phyloP scores from a whole-genome alignment of 1,140 invertebrate species.

The Pachypeltis micranthus region DNA sequence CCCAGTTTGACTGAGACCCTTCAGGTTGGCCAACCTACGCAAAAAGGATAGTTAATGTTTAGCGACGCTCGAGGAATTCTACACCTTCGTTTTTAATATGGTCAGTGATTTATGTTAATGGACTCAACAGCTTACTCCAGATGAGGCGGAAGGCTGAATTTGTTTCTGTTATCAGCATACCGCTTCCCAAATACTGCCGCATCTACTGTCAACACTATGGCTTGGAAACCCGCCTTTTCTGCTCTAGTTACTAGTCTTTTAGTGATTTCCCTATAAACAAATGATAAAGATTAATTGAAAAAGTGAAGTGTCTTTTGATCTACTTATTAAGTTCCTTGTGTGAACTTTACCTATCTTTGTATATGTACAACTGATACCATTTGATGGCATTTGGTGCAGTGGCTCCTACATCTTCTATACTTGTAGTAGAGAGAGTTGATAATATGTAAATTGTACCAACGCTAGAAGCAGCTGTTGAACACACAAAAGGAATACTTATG shows the following conservation, averaged over 20 bases:
- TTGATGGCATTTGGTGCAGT: constrained; percentile 61
- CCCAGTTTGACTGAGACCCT: constrained; percentile 26
- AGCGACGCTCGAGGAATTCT: not conserved
- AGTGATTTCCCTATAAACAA: constrained; percentile 49
- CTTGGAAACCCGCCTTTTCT: constrained; percentile 74
- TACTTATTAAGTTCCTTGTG: not conserved
- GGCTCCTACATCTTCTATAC: constrained; percentile 74
- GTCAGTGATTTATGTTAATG: not conserved
- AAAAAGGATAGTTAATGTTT: not conserved
- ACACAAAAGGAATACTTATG: constrained; percentile 27
- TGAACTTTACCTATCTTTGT: constrained; percentile 51
- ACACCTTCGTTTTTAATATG: not conserved
- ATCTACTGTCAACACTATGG: constrained; percentile 82
- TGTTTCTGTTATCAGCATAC: constrained; percentile 67
- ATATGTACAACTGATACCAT: constrained; percentile 89
- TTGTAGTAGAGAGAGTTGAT: constrained; percentile 76
- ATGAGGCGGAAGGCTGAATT: constrained; percentile 69
- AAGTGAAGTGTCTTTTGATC: not conserved
- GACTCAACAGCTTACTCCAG: constrained; percentile 43
- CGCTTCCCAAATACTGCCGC: constrained; percentile 73
- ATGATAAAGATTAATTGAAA: not conserved
- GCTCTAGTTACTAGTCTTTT: constrained; percentile 60
- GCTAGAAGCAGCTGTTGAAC: constrained; percentile 63
- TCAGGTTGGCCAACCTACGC: constrained; percentile 56
- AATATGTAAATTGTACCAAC: constrained; percentile 65